These are phyloP conservation scores for Champsocephalus gunnari DNA, from an alignment of 2,797 vertebrate genomes.

Conservation along the genomic window DNA sequence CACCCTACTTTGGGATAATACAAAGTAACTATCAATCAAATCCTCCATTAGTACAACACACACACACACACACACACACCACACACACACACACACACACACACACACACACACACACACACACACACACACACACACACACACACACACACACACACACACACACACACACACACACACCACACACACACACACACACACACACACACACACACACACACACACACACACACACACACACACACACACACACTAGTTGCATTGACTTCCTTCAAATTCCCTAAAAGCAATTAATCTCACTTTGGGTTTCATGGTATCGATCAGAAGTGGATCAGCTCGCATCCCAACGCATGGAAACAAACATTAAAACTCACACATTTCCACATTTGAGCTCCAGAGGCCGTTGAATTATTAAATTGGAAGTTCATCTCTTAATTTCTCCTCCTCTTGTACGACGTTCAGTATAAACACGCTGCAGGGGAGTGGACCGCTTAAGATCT, in stretches of 20 bases:
- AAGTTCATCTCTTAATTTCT: slow-evolving; percentile 19
- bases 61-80: no score
- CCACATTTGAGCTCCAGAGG: slow-evolving; percentile 12
- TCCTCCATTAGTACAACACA: no score
- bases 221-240: slow-evolving; percentile 29
- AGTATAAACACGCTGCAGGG: slow-evolving; percentile 15
- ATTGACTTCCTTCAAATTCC: slow-evolving; percentile 15
- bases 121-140: background rate
- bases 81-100: no score
- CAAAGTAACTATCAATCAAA: no score
- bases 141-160: slow-evolving; percentile 16
- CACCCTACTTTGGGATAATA: no score
- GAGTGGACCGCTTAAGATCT: slow-evolving; percentile 23
- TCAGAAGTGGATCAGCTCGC: slow-evolving; percentile 23
- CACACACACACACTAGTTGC: no score
- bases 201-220: slow-evolving; percentile 25
- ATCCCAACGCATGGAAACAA: slow-evolving; percentile 10
- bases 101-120: background rate
- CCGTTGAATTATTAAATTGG: background rate
- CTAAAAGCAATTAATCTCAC: slow-evolving; percentile 5
- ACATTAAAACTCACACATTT: slow-evolving; percentile 11
- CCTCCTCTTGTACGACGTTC: slow-evolving; percentile 14
- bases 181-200: slow-evolving; percentile 22
- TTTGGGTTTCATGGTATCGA: slow-evolving; percentile 25
- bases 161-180: slow-evolving; percentile 22